Evolutionary conservation across 2,888 invertebrate species (phyloP), one percentile per base, ranked within the genome.

Genomic region (Chorisops tibialis): DNA sequence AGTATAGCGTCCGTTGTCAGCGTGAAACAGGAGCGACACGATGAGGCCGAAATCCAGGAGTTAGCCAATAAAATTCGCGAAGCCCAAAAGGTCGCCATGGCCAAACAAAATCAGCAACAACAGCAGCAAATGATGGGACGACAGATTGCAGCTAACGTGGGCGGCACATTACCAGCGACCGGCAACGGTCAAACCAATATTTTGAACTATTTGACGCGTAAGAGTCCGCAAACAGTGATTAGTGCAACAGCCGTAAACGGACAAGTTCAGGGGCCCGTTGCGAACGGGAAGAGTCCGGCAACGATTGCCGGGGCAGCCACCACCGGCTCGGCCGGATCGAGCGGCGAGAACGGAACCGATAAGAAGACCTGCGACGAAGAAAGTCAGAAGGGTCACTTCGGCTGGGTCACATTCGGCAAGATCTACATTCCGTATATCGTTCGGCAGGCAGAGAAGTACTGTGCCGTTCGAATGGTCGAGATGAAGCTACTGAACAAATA

Each of bases 381-480:
- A 67, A 89, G 89, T 63, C 85, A 87, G 74, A 85, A 87, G 70
- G 89, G 90, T 41, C 86, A 90, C 71, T 96, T 96, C 76, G 94
- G 94, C 58, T 96, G 96, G 96, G 88, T 89, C 64, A 87, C 87
- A 70, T 85, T 96, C 52, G 93, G 92, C 65, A 89, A 89, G 72
- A 86, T 85, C 69, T 87, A 88, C 76, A 90, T 96, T 73, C 96
- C 96, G 1, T 95, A 90, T 76, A 91, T 96, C 67, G 87, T 88
- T 73, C 84, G 96, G 18, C 85, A 87, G 56, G 84, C 86, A 16
- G 92, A 92, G 74, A 89, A 89, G 75, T 96, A 91, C 76, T 92
- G 93, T 74, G 91, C 95, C n/a, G 95, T 96, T 56, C 84, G 94
- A 60, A 94, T 96, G 86, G 90, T 96, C 21, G 96, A 96, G 77